Evolutionary conservation across 2,888 invertebrate genomes (phyloP), one percentile per base, ranked within the genome.

Genomic region (Galerucella calmariensis): DNA sequence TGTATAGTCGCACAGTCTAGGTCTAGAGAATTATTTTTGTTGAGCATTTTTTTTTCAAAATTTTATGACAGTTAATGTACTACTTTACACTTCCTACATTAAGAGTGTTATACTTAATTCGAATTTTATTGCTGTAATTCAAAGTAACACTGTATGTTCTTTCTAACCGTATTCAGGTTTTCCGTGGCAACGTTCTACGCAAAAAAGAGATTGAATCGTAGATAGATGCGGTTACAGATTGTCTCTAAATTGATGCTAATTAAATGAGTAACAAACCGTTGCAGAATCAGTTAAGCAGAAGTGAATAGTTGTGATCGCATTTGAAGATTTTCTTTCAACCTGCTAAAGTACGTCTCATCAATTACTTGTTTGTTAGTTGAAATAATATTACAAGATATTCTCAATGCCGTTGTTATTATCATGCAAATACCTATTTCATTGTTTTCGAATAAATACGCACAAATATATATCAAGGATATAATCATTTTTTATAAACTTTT

Each of bases 221-320:
- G 69, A 69, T 69, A 63, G 69, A 69, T 69, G 69, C 62, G 62
- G 69, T 69, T 72, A 67, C n/a, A 72, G 72, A 73, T 75, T 72
- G 72, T 72, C 56, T 69, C 62, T 72, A 75, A 75, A 72, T 75
- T 72, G 72, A 73, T 75, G 63, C 61, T 67, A 72, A 75, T 75
- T 75, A 72, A 75, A 75, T 72, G 67, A 66, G 69, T 68, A 67
- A 71, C 74, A 75, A 73, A 67, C 75, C 73, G 75, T 73, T 73
- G 69, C 69, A 72, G 56, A 67, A 67, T 69, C 73, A 73, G 75
- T 73, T 69, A 73, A 73, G 68, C 65, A 20, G 48, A 66, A 75
- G 59, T 63, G 65, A 67, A 70, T 67, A 73, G 73, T 71, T 75
- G 72, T 66, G 72, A 75, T 68, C 65, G 65, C 48, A 68, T 75